These are phyloP conservation scores for Gymnoscelis rufifasciata DNA, from an alignment of 2,888 invertebrate genomes.

Conservation along the genomic window DNA sequence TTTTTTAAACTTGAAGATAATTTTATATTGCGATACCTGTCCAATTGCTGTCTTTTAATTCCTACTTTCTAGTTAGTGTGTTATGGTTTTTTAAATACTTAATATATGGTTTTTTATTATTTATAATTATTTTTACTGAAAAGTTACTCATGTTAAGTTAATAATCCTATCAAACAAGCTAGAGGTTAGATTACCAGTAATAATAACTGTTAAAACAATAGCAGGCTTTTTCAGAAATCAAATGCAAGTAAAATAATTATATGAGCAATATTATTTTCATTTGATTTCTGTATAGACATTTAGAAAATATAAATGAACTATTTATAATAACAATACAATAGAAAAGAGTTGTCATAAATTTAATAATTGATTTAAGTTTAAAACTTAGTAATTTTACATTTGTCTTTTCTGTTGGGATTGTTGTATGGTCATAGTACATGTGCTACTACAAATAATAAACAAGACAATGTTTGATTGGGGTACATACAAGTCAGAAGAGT, in stretches of 20 bases:
- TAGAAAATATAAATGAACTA: slow-evolving; percentile 6
- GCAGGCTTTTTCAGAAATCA: slow-evolving; percentile 15
- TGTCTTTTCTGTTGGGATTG: slow-evolving; percentile 5
- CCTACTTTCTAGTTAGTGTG: no score
- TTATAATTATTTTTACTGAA: no score
- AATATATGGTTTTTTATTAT: no score
- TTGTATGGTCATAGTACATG: slow-evolving; percentile 7
- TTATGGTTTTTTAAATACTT: no score
- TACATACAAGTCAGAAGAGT: slow-evolving; percentile 9
- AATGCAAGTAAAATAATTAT: slow-evolving; percentile 4
- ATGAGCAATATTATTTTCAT: slow-evolving; percentile 4
- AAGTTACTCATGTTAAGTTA: no score
- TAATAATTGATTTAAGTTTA: not conserved
- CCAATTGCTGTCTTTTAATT: no score
- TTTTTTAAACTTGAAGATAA: no score
- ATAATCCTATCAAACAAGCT: no score
- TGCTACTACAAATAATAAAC: slow-evolving; percentile 14
- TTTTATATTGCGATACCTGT: no score
- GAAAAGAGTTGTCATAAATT: slow-evolving; percentile 4
- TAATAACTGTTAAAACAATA: slow-evolving; percentile 7
- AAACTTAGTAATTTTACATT: not conserved
- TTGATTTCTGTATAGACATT: slow-evolving; percentile 10
- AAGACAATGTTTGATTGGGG: not conserved
- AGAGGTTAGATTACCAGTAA: slow-evolving; percentile 1
- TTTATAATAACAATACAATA: slow-evolving; percentile 6